A percentile compares a stretch with the other conserved stretches of the same genome.
Conservation (phyloP, 2,888 invertebrate genomes). For the Sarcophaga variegata region DNA sequence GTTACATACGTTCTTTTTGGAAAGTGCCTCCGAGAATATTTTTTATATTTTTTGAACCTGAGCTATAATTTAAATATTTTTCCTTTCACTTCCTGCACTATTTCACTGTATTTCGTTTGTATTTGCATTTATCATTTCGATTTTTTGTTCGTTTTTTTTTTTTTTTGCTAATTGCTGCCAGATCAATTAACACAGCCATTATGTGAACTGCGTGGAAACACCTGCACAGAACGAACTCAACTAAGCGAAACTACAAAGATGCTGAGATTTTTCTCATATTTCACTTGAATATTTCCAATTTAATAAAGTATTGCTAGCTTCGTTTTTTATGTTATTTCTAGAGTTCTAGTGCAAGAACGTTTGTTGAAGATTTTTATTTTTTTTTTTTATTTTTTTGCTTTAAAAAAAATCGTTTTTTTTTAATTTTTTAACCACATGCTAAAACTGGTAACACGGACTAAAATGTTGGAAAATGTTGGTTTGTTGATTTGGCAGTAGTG, state of each 20-base stretch:
- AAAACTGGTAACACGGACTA: slow-evolving; percentile 20
- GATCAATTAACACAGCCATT: slow-evolving; percentile 38
- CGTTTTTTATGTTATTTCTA: not conserved
- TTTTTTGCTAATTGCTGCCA: slow-evolving; percentile 25
- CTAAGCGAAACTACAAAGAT: not conserved
- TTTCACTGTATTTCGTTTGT: too few relatives aligned
- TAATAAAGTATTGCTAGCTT: not conserved
- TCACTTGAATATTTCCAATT: slow-evolving; percentile 8
- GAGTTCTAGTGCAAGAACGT: not conserved
- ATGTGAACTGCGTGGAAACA: not conserved
- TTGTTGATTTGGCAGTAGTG: slow-evolving; percentile 2
- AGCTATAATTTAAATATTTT: too few relatives aligned
- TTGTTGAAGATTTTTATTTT: not conserved
- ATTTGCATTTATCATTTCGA: not conserved
- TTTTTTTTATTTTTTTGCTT: not conserved
- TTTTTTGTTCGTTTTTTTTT: not conserved
- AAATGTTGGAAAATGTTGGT: not conserved
- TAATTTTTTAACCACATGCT: slow-evolving; percentile 10
- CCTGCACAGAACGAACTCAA: not conserved
- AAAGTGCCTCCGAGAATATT: too few relatives aligned
- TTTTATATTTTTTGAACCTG: too few relatives aligned
- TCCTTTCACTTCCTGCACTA: too few relatives aligned
- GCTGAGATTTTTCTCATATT: slow-evolving; percentile 37
- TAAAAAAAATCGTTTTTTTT: not conserved
- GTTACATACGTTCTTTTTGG: too few relatives aligned